These are phyloP conservation scores for Rapana venosa DNA, from an alignment of 2,888 invertebrate genomes.

Conservation along the genomic window DNA sequence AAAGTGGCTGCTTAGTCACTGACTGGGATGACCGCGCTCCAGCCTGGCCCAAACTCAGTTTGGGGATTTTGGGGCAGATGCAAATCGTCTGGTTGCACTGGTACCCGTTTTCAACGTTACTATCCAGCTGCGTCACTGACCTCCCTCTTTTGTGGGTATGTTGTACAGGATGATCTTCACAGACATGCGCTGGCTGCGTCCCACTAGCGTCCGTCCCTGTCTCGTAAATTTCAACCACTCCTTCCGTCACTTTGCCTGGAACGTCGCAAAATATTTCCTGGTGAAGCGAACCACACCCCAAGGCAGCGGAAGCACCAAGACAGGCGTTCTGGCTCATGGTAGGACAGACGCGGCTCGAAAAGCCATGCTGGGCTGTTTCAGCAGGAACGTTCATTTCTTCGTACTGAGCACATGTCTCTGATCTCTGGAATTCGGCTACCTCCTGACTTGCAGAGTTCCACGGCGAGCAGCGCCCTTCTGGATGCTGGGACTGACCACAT, in stretches of 20 bases:
- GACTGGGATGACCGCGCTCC: not conserved
- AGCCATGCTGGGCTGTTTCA: not conserved
- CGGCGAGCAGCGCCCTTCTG: not conserved
- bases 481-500: not conserved
- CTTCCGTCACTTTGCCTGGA: not conserved
- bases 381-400: not conserved
- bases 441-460: not conserved
- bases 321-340: not conserved
- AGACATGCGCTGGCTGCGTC: no score
- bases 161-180: not conserved
- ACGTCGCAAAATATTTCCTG: not conserved
- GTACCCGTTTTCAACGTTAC: not conserved
- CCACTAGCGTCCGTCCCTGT: not conserved
- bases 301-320: not conserved
- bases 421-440: not conserved
- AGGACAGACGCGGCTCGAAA: not conserved
- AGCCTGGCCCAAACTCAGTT: not conserved
- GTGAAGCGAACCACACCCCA: not conserved
- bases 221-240: not conserved
- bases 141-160: not conserved
- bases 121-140: not conserved
- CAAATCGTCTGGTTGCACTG: not conserved
- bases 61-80: slow-evolving; percentile 26
- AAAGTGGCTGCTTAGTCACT: no score
- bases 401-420: no score